Percentiles rank a stretch among this genome's conserved stretches.
Evolutionary conservation across 2,113 vertebrate species (phyloP).

Genomic region (Hirundichthys speculiger): DNA sequence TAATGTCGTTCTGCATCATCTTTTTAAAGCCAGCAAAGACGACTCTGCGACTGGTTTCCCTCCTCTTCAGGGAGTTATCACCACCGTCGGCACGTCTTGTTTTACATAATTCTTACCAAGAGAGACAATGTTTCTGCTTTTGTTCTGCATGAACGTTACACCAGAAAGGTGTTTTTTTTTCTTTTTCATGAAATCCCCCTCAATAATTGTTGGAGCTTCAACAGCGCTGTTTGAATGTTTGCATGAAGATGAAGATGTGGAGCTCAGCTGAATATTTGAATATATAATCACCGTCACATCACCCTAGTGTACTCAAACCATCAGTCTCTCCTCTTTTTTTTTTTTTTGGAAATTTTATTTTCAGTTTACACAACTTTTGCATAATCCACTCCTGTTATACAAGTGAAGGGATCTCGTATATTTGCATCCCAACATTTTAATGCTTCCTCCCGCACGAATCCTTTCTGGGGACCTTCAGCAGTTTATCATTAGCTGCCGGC

Average conservation of each 20-base stretch:
- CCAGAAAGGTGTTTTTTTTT: no score
- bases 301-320: constrained; percentile 32
- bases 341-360: no score
- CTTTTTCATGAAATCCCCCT: no score
- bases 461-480: constrained; percentile 28
- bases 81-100: no score
- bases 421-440: not conserved
- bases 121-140: no score
- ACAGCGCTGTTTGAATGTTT: constrained; percentile 14
- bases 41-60: constrained; percentile 16
- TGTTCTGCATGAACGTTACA: no score
- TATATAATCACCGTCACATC: constrained; percentile 45
- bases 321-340: constrained; percentile 39
- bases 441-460: constrained; percentile 1
- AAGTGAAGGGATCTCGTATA: not conserved
- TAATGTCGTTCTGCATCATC: constrained; percentile 28
- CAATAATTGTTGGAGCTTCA: not conserved
- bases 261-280: constrained; percentile 31
- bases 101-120: no score
- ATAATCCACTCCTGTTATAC: constrained; percentile 25
- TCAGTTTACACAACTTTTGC: constrained; percentile 25
- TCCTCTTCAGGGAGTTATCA: constrained; percentile 8
- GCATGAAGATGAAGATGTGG: constrained; percentile 19
- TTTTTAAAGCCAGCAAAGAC: constrained; percentile 28
- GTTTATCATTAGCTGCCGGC: constrained; percentile 33